Conservation (phyloP, 2,888 invertebrate genomes). For the Aleiodes leptofemur region DNA sequence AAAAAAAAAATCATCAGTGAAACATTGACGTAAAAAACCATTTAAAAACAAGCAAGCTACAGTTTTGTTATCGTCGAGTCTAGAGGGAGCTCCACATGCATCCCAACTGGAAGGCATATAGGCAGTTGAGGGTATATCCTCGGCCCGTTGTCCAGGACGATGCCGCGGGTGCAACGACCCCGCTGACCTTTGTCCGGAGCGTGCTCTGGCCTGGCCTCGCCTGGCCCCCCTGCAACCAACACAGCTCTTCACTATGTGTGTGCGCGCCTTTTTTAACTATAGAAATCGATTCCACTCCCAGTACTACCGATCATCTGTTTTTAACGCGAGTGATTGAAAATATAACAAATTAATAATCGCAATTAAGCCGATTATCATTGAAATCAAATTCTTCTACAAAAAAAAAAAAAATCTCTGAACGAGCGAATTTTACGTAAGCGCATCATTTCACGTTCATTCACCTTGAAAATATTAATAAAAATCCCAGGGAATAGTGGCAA, state of each 20-base stretch:
- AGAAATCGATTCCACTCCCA: conserved; percentile 15
- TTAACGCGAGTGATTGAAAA: conserved; percentile 26
- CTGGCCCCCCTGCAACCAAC: conserved; percentile 54
- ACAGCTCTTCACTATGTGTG: conserved; percentile 6
- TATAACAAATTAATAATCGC: conserved; percentile 16
- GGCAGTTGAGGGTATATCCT: conserved; percentile 51
- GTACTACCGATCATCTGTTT: conserved; percentile 10
- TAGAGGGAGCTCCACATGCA: conserved; percentile 5
- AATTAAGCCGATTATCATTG: not conserved
- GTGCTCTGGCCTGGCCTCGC: conserved; percentile 67
- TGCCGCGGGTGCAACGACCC: conserved; percentile 74
- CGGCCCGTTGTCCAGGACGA: conserved; percentile 66
- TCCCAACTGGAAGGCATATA: conserved; percentile 41
- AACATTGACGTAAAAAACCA: not conserved
- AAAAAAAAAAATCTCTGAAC: not conserved
- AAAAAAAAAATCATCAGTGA: conserved; percentile 8
- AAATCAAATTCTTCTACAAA: not conserved
- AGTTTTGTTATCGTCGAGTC: not conserved
- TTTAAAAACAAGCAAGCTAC: not conserved
- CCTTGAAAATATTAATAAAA: too few relatives aligned
- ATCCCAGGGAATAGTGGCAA: too few relatives aligned
- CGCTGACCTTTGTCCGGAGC: conserved; percentile 73
- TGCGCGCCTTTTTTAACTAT: conserved; percentile 4
- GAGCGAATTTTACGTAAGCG: not conserved
- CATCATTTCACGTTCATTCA: too few relatives aligned